phyloP scores from a whole-genome alignment of 2,113 vertebrate genomes.

The Brienomyrus brachyistius region DNA sequence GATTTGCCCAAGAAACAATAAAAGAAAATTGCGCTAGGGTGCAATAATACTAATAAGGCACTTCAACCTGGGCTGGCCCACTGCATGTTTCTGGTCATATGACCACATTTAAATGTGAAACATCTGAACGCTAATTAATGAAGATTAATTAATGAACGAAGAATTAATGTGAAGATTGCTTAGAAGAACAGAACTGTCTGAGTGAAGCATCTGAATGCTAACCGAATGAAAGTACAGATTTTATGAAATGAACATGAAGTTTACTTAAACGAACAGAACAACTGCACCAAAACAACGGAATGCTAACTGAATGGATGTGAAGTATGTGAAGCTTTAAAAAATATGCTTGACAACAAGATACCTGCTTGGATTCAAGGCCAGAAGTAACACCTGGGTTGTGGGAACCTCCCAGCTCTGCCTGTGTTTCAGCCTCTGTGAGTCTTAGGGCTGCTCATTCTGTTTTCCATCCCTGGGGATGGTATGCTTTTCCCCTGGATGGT shows the following conservation, averaged over 20 bases:
- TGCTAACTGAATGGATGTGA: neutral
- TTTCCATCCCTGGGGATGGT: neutral
- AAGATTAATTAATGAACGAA: no score
- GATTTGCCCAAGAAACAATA: constrained; percentile 42
- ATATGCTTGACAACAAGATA: neutral
- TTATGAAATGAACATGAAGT: neutral
- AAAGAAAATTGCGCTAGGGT: constrained; percentile 30
- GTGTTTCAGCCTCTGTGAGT: neutral
- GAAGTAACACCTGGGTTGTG: neutral
- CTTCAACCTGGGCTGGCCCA: neutral
- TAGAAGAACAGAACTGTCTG: neutral
- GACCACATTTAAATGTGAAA: neutral
- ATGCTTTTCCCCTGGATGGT: neutral
- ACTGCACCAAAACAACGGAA: neutral
- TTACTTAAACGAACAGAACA: neutral
- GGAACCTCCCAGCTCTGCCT: neutral
- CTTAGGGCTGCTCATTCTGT: neutral
- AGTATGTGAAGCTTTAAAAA: neutral
- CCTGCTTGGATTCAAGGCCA: neutral
- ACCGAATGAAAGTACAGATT: neutral
- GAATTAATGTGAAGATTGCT: neutral
- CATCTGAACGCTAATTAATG: neutral
- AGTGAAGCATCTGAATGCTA: neutral
- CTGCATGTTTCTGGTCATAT: neutral
- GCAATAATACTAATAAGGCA: no score